Conservation (phyloP, 2,888 invertebrate species). For the Torymus tubicola region DNA sequence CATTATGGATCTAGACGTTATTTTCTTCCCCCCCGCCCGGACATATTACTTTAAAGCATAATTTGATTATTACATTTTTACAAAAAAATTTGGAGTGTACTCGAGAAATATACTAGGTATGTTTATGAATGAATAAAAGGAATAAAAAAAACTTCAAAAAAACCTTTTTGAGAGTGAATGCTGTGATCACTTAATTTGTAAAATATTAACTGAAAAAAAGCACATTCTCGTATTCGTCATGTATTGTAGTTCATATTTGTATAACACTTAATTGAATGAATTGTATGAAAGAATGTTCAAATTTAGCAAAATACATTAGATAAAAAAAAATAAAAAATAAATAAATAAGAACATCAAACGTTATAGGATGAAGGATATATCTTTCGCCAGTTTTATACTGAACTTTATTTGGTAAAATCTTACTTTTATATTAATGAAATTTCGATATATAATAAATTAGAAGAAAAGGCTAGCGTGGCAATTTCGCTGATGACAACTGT, state of each 20-base stretch:
- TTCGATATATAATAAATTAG: constrained; percentile 51
- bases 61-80: constrained; percentile 32
- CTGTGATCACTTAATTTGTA: constrained; percentile 40
- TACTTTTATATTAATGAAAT: constrained; percentile 70
- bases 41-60: constrained; percentile 3
- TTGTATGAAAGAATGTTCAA: constrained; percentile 54
- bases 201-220: constrained; percentile 31
- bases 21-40: neutral
- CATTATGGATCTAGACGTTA: neutral
- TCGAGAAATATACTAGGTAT: neutral
- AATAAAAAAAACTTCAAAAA: constrained; percentile 27
- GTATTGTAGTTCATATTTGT: constrained; percentile 50
- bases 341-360: constrained; percentile 4
- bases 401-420: constrained; percentile 70
- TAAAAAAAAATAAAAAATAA: constrained; percentile 21
- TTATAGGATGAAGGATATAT: constrained; percentile 39
- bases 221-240: constrained; percentile 37
- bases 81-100: constrained; percentile 26
- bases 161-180: constrained; percentile 29
- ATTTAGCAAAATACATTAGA: constrained; percentile 44
- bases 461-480: constrained; percentile 37
- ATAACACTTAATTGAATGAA: constrained; percentile 55
- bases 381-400: constrained; percentile 70
- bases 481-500: constrained; percentile 63
- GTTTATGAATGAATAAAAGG: neutral